Conservation (phyloP, 1,140 invertebrate genomes). For the Sitobion miscanthi region DNA sequence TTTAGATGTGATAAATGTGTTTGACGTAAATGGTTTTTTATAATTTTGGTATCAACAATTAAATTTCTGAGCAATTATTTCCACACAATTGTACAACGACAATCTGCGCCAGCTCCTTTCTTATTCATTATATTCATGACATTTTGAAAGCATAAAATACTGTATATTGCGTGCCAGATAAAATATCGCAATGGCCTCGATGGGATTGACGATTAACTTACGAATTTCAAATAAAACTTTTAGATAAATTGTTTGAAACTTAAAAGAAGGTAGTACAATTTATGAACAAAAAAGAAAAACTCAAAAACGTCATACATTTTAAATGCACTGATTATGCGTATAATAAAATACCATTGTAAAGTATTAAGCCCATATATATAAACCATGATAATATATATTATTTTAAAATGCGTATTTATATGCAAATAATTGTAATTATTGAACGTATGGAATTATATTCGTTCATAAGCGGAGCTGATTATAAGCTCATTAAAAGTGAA, state of each 20-base stretch:
- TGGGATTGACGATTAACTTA: neutral
- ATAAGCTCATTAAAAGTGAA: neutral
- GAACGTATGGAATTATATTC: neutral
- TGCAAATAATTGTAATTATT: neutral
- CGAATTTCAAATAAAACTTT: neutral
- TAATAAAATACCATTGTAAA: neutral
- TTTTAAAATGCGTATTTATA: neutral
- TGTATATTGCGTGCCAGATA: neutral
- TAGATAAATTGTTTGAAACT: neutral
- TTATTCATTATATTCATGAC: conserved; percentile 26
- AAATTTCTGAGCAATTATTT: conserved; percentile 26
- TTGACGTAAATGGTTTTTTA: conserved; percentile 8
- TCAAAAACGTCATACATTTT: neutral
- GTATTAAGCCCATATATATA: neutral
- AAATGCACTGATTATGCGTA: neutral
- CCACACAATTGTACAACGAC: conserved; percentile 3
- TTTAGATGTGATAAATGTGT: conserved; percentile 1
- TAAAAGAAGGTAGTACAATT: neutral
- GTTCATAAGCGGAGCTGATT: neutral
- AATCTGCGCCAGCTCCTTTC: neutral
- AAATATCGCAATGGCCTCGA: neutral
- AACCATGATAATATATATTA: neutral
- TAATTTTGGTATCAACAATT: conserved; percentile 27
- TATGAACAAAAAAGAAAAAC: neutral
- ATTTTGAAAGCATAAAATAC: neutral